A percentile compares a stretch with the other conserved stretches of the same genome.
Evolutionary conservation across 2,113 vertebrate species (phyloP).

Genomic region (Ammodytes marinus): DNA sequence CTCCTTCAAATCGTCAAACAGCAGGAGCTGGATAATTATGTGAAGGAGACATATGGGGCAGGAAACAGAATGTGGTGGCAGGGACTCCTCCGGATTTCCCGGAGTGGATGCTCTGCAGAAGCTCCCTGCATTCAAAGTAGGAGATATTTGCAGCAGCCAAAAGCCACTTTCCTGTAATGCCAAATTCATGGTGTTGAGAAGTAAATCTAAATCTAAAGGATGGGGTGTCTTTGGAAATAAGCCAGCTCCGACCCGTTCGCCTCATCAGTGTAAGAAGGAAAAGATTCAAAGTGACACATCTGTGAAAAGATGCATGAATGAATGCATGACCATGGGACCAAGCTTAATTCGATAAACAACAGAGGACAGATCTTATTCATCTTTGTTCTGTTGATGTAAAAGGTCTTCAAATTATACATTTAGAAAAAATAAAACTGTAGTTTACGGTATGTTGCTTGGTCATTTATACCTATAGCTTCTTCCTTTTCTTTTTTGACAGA

Average conservation of each 20-base stretch:
- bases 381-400: background rate
- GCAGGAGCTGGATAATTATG: constrained; percentile 19
- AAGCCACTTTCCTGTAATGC: constrained; percentile 47
- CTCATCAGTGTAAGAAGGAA: constrained; percentile 30
- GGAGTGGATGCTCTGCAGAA: constrained; percentile 37
- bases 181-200: constrained; percentile 38
- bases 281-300: constrained; percentile 59
- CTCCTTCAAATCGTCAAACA: constrained; percentile 21
- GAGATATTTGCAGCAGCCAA: constrained; percentile 44
- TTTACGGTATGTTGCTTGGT: background rate
- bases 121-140: constrained; percentile 41
- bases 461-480: background rate
- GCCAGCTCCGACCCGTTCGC: constrained; percentile 31
- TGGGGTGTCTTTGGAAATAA: constrained; percentile 43
- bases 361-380: constrained; percentile 7
- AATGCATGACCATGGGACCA: constrained; percentile 20
- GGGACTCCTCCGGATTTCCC: constrained; percentile 31
- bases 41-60: constrained; percentile 31
- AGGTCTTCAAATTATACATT: background rate
- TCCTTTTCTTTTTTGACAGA: background rate
- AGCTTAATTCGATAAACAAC: constrained; percentile 4
- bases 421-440: background rate
- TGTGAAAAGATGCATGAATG: constrained; percentile 40
- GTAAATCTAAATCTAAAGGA: constrained; percentile 54
- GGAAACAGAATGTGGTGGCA: constrained; percentile 6